Evolutionary conservation across 2,888 invertebrate species (phyloP).

Genomic region (Yponomeuta evonymella): DNA sequence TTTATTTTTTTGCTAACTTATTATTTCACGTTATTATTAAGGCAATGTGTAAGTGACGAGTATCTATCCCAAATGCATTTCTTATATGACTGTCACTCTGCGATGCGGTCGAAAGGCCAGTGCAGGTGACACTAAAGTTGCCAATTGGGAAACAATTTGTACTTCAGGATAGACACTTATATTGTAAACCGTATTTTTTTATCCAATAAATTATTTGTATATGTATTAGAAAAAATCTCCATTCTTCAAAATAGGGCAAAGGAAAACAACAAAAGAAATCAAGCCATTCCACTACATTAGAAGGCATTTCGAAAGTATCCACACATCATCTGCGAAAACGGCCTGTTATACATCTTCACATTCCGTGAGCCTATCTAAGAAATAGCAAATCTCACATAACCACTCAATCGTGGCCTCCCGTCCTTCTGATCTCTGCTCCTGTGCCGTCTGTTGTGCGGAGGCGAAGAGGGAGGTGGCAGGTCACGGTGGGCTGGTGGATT

Average conservation of each 20-base stretch:
- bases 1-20: too few species aligned
- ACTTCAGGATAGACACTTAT: too few species aligned
- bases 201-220: too few species aligned
- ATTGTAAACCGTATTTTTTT: too few species aligned
- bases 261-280: slow-evolving; percentile 1
- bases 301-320: background rate
- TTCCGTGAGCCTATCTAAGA: background rate
- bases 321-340: slow-evolving; percentile 6
- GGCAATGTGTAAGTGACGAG: too few species aligned
- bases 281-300: slow-evolving; percentile 8
- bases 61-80: too few species aligned
- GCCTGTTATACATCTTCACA: slow-evolving; percentile 5
- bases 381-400: slow-evolving; percentile 5
- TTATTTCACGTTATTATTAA: too few species aligned
- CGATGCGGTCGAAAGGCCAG: too few species aligned
- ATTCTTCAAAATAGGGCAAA: background rate
- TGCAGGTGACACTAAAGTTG: too few species aligned
- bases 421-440: background rate
- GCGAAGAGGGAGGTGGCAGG: slow-evolving; percentile 13
- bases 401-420: slow-evolving; percentile 11
- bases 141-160: too few species aligned
- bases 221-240: too few species aligned
- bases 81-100: too few species aligned
- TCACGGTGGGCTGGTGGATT: slow-evolving; percentile 25
- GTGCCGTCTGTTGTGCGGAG: slow-evolving; percentile 11